These are phyloP conservation scores for Pediacus dermestoides DNA, from an alignment of 2,888 invertebrate species.

Conservation along the genomic window DNA sequence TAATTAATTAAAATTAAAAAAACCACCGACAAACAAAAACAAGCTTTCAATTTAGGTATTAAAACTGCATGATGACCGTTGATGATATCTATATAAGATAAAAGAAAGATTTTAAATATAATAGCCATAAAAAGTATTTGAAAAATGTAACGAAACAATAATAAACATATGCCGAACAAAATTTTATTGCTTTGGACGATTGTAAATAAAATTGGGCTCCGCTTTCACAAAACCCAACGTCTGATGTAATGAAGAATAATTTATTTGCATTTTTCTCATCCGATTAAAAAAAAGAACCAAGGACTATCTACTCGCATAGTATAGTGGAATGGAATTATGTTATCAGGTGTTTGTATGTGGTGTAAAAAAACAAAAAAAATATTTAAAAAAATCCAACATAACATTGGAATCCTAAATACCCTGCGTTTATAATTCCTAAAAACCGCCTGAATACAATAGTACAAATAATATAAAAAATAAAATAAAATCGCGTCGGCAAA, in stretches of 20 bases:
- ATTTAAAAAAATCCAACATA: constrained; percentile 40
- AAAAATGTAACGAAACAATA: no score
- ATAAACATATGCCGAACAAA: no score
- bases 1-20: constrained; percentile 29
- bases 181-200: no score
- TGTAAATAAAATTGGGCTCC: no score
- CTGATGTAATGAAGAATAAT: no score
- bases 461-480: constrained; percentile 32
- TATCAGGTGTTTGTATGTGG: no score
- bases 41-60: constrained; percentile 14
- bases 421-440: constrained; percentile 43
- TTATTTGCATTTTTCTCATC: no score
- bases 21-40: constrained; percentile 23
- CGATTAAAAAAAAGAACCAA: no score
- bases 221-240: no score
- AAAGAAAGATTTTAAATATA: no score
- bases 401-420: constrained; percentile 43
- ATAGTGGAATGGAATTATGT: constrained; percentile 17
- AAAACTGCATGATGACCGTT: constrained; percentile 11
- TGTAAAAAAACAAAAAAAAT: constrained; percentile 13
- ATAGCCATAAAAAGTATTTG: no score
- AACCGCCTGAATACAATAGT: constrained; percentile 42
- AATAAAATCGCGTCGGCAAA: constrained; percentile 35
- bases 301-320: no score
- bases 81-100: constrained; percentile 22